Percentiles rank a stretch among this genome's conserved stretches.
Evolutionary conservation across 2,888 invertebrate species (phyloP).

Genomic region (Hedya salicella): DNA sequence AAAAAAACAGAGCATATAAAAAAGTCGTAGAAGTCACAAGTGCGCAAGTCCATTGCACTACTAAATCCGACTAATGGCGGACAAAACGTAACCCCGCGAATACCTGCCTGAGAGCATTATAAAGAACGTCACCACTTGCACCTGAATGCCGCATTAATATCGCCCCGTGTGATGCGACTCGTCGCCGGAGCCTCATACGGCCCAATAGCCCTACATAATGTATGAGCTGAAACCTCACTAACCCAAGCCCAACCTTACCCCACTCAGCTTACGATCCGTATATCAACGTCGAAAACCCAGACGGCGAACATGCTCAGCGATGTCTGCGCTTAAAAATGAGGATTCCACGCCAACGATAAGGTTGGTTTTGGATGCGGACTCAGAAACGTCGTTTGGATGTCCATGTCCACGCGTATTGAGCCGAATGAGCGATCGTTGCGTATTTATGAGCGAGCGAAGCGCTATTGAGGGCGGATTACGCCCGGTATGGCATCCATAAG

Average conservation of each 20-base stretch:
- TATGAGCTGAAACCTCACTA: conserved; percentile 50
- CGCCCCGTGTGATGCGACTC: conserved; percentile 59
- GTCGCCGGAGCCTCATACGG: conserved; percentile 51
- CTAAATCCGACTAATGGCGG: background rate
- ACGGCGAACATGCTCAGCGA: conserved; percentile 1
- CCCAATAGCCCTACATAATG: conserved; percentile 61
- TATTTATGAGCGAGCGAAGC: conserved; percentile 54
- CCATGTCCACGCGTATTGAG: conserved; percentile 51
- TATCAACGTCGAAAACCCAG: background rate
- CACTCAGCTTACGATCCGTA: conserved; percentile 17
- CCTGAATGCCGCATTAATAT: conserved; percentile 62
- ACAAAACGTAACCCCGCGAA: conserved; percentile 13
- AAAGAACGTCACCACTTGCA: conserved; percentile 43
- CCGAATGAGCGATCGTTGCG: conserved; percentile 54
- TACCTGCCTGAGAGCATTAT: conserved; percentile 9
- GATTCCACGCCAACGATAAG: background rate
- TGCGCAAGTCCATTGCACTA: background rate
- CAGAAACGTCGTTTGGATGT: conserved; percentile 22
- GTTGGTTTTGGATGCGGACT: conserved; percentile 10
- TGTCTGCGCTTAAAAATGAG: conserved; percentile 6
- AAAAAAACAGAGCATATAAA: no score
- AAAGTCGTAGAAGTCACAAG: background rate
- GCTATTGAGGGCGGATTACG: conserved; percentile 33
- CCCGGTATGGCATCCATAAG: background rate
- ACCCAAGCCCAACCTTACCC: conserved; percentile 17